Conservation (phyloP, 2,113 vertebrate species). For the Turnix velox region DNA sequence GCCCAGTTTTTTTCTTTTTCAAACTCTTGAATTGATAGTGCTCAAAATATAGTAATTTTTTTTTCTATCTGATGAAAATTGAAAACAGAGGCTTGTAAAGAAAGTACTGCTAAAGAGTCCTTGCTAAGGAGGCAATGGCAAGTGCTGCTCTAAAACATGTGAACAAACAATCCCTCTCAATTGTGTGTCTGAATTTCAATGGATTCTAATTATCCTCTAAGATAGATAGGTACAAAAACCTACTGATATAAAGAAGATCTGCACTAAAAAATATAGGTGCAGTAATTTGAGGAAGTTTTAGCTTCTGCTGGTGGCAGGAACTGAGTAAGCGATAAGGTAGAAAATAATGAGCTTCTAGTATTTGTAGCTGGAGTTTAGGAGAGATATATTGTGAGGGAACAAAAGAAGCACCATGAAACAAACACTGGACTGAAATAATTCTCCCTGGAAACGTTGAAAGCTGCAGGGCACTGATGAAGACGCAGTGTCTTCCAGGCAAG, state of each 20-base stretch:
- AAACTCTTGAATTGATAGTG: neutral
- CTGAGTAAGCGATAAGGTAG: neutral
- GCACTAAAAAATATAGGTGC: neutral
- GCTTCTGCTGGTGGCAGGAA: neutral
- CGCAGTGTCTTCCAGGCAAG: neutral
- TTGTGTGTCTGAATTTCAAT: neutral
- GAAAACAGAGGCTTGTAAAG: neutral
- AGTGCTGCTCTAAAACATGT: neutral
- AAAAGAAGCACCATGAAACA: conserved; percentile 21
- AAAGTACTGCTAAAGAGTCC: neutral
- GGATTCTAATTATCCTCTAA: conserved; percentile 20
- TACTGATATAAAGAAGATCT: neutral
- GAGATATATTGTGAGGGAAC: neutral
- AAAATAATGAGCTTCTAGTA: conserved; percentile 25
- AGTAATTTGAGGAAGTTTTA: neutral
- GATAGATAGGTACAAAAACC: neutral
- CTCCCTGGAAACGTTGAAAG: neutral
- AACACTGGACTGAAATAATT: neutral
- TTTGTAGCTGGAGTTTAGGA: neutral
- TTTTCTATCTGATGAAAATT: neutral
- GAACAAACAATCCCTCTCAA: neutral
- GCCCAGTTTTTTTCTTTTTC: too few relatives aligned
- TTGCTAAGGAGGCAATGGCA: neutral
- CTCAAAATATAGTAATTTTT: neutral
- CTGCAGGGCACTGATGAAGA: neutral